Conservation (phyloP, 2,888 invertebrate species). For the Yponomeuta cagnagella region DNA sequence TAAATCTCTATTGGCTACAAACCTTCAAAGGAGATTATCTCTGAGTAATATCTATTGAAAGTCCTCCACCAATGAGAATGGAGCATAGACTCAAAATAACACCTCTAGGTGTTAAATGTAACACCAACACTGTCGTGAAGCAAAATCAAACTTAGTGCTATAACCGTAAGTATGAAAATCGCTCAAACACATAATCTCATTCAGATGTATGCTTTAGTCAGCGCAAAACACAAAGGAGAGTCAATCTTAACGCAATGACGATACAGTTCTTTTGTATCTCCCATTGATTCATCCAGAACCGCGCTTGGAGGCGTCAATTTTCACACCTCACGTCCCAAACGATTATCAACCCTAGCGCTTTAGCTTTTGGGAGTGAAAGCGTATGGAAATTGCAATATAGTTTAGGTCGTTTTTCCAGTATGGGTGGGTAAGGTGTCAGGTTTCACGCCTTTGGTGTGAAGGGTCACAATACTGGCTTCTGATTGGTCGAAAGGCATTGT, state of each 20-base stretch:
- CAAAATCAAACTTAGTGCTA: slow-evolving; percentile 26
- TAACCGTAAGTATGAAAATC: not conserved
- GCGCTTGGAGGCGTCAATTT: slow-evolving; percentile 65
- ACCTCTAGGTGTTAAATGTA: slow-evolving; percentile 63
- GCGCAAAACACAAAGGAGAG: slow-evolving; percentile 15
- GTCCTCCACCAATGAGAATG: slow-evolving; percentile 49
- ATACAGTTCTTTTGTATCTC: slow-evolving; percentile 4
- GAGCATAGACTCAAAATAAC: slow-evolving; percentile 41
- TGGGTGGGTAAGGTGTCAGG: slow-evolving; percentile 53
- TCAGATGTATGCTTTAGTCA: not conserved
- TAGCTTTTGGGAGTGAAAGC: not conserved
- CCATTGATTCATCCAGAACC: slow-evolving; percentile 14
- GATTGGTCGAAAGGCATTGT: slow-evolving; percentile 49
- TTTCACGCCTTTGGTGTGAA: slow-evolving; percentile 73
- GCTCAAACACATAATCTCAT: not conserved
- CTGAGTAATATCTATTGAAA: no score
- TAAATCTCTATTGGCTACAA: no score
- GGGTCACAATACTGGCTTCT: slow-evolving; percentile 47
- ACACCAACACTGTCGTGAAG: slow-evolving; percentile 37
- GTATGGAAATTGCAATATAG: slow-evolving; percentile 4
- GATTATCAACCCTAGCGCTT: slow-evolving; percentile 29
- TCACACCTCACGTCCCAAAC: slow-evolving; percentile 51
- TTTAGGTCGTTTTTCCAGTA: slow-evolving; percentile 33
- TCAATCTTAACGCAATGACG: slow-evolving; percentile 1
- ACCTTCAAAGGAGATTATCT: no score